Percentiles rank a stretch among this genome's conserved stretches.
These are phyloP conservation scores for Polietes domitor DNA, from an alignment of 2,888 invertebrate species.

Conservation along the genomic window DNA sequence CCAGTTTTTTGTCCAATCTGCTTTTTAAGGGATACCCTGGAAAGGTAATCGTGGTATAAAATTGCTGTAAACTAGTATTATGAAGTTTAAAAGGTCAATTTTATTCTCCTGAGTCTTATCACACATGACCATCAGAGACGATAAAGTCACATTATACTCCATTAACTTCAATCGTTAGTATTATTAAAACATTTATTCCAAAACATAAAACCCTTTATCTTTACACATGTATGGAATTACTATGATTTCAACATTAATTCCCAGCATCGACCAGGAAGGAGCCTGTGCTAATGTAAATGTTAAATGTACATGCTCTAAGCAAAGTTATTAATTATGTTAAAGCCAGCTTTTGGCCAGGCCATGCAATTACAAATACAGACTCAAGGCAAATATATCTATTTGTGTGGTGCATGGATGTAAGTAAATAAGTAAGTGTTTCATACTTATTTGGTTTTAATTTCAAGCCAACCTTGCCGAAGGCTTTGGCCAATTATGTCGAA, in stretches of 20 bases:
- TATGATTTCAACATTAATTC: neutral
- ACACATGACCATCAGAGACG: no score
- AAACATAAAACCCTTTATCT: neutral
- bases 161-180: no score
- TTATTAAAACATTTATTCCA: no score
- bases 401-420: neutral
- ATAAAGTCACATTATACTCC: no score
- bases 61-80: no score
- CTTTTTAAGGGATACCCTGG: no score
- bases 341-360: conserved; percentile 13
- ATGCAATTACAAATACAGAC: conserved; percentile 5
- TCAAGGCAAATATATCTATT: conserved; percentile 10
- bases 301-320: neutral
- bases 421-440: neutral
- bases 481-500: neutral
- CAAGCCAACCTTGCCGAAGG: neutral
- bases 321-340: conserved; percentile 29
- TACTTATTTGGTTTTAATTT: neutral
- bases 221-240: neutral
- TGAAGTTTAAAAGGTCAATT: no score
- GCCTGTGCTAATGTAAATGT: neutral
- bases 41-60: no score
- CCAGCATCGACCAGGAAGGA: conserved; percentile 3
- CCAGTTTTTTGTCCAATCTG: no score
- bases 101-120: no score